Evolutionary conservation across 2,797 vertebrate species (phyloP), one percentile per base, ranked within the genome.

Genomic region (Chromis chromis): DNA sequence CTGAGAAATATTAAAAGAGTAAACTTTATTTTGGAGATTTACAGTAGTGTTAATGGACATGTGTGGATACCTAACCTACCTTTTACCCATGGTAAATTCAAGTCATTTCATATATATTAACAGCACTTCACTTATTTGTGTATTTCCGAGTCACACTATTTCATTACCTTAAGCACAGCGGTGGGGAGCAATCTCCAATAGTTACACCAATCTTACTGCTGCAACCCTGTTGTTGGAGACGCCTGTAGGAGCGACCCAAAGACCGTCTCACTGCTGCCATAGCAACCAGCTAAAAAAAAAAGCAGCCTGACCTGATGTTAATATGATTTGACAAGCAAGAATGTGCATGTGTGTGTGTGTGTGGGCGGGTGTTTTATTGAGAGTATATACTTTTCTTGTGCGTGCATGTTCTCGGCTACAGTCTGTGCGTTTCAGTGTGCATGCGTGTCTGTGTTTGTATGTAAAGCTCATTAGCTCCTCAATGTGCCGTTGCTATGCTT

Each of bases 241-340:
- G 85, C 83, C 78, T 81, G 61, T 54, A 79, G 68, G 71, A 88
- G 69, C 33, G 46, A 70, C 75, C 79, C 76, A 66, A 49, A 71
- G 81, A 74, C 79, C 85, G 86, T 81, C 86, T 86, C 65, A 5
- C 70, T 82, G 91, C 88, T 92, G 89, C 93, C 92, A 92, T 93
- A 85, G 93, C 86, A 94, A 94, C 92, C 70, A 66, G 78, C 85
- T 88, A 49, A 77, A 80, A 88, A 84, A 22, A 82, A 85, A 80
- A 81, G 57, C 71, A 77, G 46, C 84, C 87, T 88, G 82, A 91
- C 86, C 86, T 86, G 89, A 93, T 82, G 85, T 66, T 94, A 91
- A 94, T 86, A 79, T 92, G 78, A 87, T 88, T 64, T 92, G 93
- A 93, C 88, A 92, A 83, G 78, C 84, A 82, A 72, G 88, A 82